Evolutionary conservation across 2,888 invertebrate species (phyloP), one percentile per base, ranked within the genome.

Genomic region (Ochlodes sylvanus): DNA sequence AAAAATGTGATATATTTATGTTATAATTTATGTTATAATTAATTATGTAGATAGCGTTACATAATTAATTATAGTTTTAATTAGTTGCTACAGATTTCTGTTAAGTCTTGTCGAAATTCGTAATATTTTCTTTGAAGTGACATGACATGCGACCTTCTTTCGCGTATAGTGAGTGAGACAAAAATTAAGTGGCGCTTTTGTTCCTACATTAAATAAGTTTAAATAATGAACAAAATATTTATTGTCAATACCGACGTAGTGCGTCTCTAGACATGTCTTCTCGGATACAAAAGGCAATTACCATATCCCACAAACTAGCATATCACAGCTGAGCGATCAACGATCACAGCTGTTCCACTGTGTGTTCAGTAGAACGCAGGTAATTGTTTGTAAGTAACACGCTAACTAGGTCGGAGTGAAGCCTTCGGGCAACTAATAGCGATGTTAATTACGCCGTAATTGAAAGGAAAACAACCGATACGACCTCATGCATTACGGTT

Each of bases 331-430:
- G 66, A 66, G 54, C 66, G 54, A 66, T 60, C 60, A 66, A 44
- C 66, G 54, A 66, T 60, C 60, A 61, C 61, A 60, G 54, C 66
- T 66, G 66, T 66, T 66, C 21, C 27, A 57, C 54, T 54, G 50
- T 63, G 67, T 57, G 32, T 34, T 61, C 56, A 68, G 61, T 68
- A 55, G 62, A 61, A 60, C 58, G 69, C 68, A 69, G 72, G 71
- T 87, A 91, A 91, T 90, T 87, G 89, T 83, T 84, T 81, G 89
- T 85, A 79, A 89, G 85, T 87, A 89, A 90, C 83, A 80, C 79
- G 87, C 78, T 89, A 91, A 91, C 80, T 77, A 77, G 74, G 78
- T 72, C 71, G 47, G 69, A 69, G 70, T 73, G 74, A 74, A 73
- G 72, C 62, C 73, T 61, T 70, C 69, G 69, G 71, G 58, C 76